Evolutionary conservation across 2,888 invertebrate species (phyloP).

Genomic region (Drosophila lacicola): DNA sequence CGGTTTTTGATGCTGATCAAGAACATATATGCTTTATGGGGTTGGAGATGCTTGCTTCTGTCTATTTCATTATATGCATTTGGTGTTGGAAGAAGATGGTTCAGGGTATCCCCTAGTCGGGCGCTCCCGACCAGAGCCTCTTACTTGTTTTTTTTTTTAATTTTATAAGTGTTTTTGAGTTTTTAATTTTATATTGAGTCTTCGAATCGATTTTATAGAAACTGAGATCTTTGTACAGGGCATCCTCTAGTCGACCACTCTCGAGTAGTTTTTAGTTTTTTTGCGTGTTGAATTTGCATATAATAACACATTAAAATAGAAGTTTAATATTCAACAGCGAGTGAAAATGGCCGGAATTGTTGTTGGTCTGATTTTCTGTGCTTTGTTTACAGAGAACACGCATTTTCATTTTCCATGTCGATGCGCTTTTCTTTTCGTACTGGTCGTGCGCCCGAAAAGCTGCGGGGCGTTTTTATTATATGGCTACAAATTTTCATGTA

Average conservation of each 20-base stretch:
- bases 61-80: too few relatives aligned
- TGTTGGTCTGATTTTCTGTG: background rate
- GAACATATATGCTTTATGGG: too few relatives aligned
- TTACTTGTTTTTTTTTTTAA: too few relatives aligned
- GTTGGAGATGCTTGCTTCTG: too few relatives aligned
- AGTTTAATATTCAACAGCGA: constrained; percentile 13
- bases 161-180: too few relatives aligned
- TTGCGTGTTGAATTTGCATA: background rate
- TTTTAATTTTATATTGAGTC: too few relatives aligned
- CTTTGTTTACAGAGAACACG: constrained; percentile 13
- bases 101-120: too few relatives aligned
- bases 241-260: background rate
- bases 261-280: background rate
- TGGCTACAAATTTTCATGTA: constrained; percentile 47
- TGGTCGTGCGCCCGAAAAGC: constrained; percentile 29
- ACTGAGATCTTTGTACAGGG: background rate
- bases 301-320: constrained; percentile 5
- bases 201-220: too few relatives aligned
- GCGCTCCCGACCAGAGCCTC: too few relatives aligned
- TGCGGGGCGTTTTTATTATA: constrained; percentile 38
- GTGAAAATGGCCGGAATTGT: constrained; percentile 15
- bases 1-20: too few relatives aligned
- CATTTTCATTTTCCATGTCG: constrained; percentile 47
- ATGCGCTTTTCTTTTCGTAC: constrained; percentile 22
- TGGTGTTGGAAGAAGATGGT: too few relatives aligned